Conservation (phyloP, 92 coral and sea anemone genomes). For the Paragorgia papillata region DNA sequence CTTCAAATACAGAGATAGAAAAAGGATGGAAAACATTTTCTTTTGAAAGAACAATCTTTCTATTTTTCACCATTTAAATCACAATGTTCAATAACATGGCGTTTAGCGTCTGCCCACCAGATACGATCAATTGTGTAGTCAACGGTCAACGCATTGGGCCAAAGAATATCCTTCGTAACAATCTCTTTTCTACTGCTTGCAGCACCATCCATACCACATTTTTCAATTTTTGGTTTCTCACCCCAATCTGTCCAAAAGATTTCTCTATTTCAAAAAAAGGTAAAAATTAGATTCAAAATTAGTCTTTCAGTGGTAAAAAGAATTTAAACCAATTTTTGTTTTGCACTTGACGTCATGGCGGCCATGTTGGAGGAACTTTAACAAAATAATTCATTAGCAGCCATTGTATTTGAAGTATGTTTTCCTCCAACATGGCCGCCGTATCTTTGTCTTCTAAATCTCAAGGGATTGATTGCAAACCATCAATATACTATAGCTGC, state of each 20-base stretch:
- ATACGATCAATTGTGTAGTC: constrained; percentile 64
- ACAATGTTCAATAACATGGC: constrained; percentile 59
- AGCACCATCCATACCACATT: constrained; percentile 75
- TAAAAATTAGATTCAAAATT: neutral
- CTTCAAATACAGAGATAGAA: constrained; percentile 61
- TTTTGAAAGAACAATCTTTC: constrained; percentile 42
- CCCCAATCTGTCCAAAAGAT: constrained; percentile 90
- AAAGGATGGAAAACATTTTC: constrained; percentile 52
- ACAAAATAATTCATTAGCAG: too few relatives aligned
- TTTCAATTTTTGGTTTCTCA: constrained; percentile 59
- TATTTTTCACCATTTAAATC: constrained; percentile 59
- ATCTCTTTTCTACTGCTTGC: constrained; percentile 53
- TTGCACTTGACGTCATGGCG: too few relatives aligned
- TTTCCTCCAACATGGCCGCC: too few relatives aligned
- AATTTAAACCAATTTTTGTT: too few relatives aligned
- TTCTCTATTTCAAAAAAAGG: constrained; percentile 41
- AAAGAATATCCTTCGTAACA: constrained; percentile 36
- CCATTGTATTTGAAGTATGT: too few relatives aligned
- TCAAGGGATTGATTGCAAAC: too few relatives aligned
- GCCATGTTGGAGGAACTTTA: too few relatives aligned
- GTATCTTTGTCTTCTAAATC: too few relatives aligned
- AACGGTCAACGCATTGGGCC: constrained; percentile 75
- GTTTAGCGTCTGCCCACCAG: constrained; percentile 80
- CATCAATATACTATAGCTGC: too few relatives aligned
- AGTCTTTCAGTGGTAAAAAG: too few relatives aligned